Evolutionary conservation across 2,888 invertebrate genomes (phyloP).

Genomic region (Blera fallax): DNA sequence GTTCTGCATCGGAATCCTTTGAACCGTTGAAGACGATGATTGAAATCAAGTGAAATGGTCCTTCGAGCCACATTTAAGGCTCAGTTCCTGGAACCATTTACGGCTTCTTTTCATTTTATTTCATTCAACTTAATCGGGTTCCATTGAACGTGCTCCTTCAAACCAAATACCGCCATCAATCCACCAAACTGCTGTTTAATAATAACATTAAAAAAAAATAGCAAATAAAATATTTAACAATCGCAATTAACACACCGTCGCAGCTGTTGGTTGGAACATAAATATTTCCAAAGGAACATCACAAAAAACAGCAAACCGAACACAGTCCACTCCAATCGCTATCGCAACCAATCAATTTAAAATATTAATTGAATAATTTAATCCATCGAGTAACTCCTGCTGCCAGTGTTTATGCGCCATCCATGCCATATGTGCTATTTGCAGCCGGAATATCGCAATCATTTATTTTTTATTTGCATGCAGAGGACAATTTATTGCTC

Average conservation of each 20-base stretch:
- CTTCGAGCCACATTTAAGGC: constrained; percentile 35
- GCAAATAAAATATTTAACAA: constrained; percentile 61
- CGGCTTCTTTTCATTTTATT: too few relatives aligned
- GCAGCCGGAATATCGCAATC: neutral
- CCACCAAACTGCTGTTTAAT: neutral
- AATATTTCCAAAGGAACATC: constrained; percentile 4
- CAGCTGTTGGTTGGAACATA: constrained; percentile 45
- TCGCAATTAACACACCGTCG: constrained; percentile 62
- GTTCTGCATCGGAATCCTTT: too few relatives aligned
- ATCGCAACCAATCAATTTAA: constrained; percentile 67
- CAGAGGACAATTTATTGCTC: constrained; percentile 49
- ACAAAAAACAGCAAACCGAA: neutral
- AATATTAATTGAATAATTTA: constrained; percentile 73
- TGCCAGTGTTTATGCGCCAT: constrained; percentile 16
- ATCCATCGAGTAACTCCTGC: constrained; percentile 53
- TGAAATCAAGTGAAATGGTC: neutral
- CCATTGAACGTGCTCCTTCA: constrained; percentile 27
- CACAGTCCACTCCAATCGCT: constrained; percentile 34
- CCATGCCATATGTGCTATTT: constrained; percentile 2
- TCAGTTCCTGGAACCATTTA: too few relatives aligned
- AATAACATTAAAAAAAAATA: neutral
- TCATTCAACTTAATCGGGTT: constrained; percentile 8
- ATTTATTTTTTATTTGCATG: constrained; percentile 24
- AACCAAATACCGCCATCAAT: neutral
- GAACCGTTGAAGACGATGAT: too few relatives aligned